These are phyloP conservation scores for Kryphioiulus occultus DNA, from an alignment of 2,888 invertebrate species.

Conservation along the genomic window DNA sequence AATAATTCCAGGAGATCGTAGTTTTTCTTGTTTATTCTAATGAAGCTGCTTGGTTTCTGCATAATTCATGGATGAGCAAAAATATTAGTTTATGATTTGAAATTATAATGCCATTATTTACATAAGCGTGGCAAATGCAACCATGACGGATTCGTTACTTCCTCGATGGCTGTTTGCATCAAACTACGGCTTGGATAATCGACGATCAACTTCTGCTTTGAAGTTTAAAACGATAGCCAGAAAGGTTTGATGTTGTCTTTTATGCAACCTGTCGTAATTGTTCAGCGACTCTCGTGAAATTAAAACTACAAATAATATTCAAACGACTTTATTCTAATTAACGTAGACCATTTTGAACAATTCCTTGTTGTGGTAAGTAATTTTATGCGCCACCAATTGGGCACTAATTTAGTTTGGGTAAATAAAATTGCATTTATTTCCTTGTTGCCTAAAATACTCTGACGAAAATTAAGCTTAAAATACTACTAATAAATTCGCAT, in stretches of 20 bases:
- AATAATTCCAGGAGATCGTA: not conserved
- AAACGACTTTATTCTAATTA: too few species aligned
- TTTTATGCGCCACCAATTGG: too few species aligned
- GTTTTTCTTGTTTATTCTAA: not conserved
- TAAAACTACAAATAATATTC: too few species aligned
- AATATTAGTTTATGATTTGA: conserved; percentile 5
- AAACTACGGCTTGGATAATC: not conserved
- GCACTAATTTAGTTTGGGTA: too few species aligned
- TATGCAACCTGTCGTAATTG: too few species aligned
- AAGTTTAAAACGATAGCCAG: not conserved
- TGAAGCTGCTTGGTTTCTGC: not conserved
- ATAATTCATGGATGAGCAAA: not conserved
- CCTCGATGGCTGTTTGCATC: not conserved
- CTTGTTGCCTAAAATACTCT: too few species aligned
- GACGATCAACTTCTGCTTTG: not conserved
- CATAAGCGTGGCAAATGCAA: not conserved
- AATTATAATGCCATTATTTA: not conserved
- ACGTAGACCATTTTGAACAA: too few species aligned
- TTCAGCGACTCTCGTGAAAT: too few species aligned
- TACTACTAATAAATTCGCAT: too few species aligned
- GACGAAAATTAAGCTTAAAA: too few species aligned
- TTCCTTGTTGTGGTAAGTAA: too few species aligned
- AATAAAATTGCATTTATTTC: too few species aligned
- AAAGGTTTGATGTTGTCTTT: not conserved
- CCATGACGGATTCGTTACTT: not conserved